Base-by-base conservation (phyloP, 1,140 invertebrate genomes). In the Drosophila leontia region DNA sequence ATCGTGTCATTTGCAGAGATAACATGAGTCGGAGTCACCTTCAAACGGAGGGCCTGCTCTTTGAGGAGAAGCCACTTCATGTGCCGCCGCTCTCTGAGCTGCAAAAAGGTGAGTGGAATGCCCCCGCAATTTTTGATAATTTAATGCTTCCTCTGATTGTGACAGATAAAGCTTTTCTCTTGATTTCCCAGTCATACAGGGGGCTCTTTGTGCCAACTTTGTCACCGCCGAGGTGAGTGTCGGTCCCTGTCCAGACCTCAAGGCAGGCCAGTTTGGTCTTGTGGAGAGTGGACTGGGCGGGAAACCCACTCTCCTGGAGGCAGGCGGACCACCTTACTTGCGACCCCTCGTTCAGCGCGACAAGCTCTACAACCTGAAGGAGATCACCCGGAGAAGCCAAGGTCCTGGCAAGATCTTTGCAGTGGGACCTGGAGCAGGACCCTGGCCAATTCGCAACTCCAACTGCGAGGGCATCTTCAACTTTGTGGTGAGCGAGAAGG, bases 391-490 rank as follows among this genome's bases (percentile, higher is more conserved):
- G 92, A 60, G 53, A 19, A 68, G 71, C 3, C 76, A 92, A 35
- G 77, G 80, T 5, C 45, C 91, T 93, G 69, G 92, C 94, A 72
- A 91, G 93, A 69, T 93, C 91, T 87, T 70, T 60, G 91, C 81
- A 93, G 44, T 97, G 53, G 98, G 98, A 59, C 98, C 98, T 45
- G 98, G 97, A 29, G 98, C 97, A 41, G 98, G 98, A 6, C 98
- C 98, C 32, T 95, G 80, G 75, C 91, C 91, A 11, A 77, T 92
- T 47, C 83, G 83, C 4, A 75, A 53, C 23, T 80, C 82, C 50
- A 80, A 91, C 47, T 93, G 92, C 48, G 92, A 95, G 94, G 95
- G 95, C 39, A 95, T 95, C 59, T 93, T 94, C 32, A 95, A 95
- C 90, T 59, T 96, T 59, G 93, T 87, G 93, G 93, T 96, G 91